Conservation (phyloP, 2,888 invertebrate genomes). For the Lepidochrysops patricia region DNA sequence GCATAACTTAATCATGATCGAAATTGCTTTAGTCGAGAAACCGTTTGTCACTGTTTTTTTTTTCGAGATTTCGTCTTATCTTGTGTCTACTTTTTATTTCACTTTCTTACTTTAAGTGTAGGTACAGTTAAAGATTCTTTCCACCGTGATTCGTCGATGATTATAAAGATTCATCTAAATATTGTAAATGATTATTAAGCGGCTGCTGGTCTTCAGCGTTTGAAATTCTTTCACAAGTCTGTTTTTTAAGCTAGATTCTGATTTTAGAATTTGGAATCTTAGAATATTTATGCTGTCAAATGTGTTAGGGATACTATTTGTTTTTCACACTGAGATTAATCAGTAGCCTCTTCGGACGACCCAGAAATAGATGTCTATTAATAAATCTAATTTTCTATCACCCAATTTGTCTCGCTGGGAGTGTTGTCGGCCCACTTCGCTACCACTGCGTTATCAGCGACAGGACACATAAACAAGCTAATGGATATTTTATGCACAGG, state of each 20-base stretch:
- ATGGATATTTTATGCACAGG: constrained; percentile 10
- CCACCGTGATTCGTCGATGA: too few species aligned
- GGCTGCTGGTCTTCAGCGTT: too few species aligned
- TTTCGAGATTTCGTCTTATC: too few species aligned
- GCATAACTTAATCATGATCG: not conserved
- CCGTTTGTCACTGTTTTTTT: not conserved
- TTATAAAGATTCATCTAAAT: too few species aligned
- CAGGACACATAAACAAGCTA: constrained; percentile 12
- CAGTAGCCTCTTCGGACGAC: not conserved
- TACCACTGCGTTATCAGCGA: constrained; percentile 3
- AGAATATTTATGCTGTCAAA: too few species aligned
- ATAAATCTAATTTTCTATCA: not conserved
- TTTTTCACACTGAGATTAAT: not conserved
- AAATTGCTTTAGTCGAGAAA: not conserved
- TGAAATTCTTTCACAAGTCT: too few species aligned
- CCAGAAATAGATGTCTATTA: not conserved
- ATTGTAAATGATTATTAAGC: too few species aligned
- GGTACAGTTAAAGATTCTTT: too few species aligned
- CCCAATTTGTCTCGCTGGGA: not conserved
- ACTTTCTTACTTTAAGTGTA: too few species aligned
- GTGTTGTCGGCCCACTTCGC: not conserved
- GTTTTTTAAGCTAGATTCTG: too few species aligned
- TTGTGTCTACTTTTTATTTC: too few species aligned
- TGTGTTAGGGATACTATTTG: not conserved
- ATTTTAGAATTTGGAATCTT: too few species aligned